Evolutionary conservation across 2,888 invertebrate genomes (phyloP), one percentile per base, ranked within the genome.

Genomic region (Drosophila nr. perissopoda): DNA sequence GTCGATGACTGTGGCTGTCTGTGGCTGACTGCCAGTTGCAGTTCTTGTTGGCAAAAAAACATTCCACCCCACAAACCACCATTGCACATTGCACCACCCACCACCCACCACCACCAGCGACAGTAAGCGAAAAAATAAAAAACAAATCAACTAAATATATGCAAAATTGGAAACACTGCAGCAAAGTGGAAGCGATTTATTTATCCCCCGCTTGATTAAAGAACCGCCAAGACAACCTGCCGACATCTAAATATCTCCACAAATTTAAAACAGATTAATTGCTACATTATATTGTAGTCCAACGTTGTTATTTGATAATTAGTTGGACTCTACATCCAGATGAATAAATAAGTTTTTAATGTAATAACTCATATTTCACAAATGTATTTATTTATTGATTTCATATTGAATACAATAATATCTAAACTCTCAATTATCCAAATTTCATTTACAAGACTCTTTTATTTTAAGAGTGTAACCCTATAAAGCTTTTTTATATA

Each of bases 1-100:
- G 61, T 69, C 64, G 62, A 59, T 78, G 64, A 38, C 18, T 51
- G 63, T 52, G 42, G 54, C 66, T 79, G 82, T 73, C 81, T 54
- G 27, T 54, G 54, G 25, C 36, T 54, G 25, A 36, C 25, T 36
- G 54, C 54, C 54, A 54, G 29, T 45, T 27, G 7, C 53, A 38
- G 7, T 38, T 38, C 4, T 67, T 62, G 60, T 61, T 63, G 31
- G 52, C 60, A 27, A 56, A 62, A 51, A 54, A n/a, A n/a, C 34
- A 34, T n/a, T 25, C 10, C 11, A 18, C 4, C 36, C 31, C 48
- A 29, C 25, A 25, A 45, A 4, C 33, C 33, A 52, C 54, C 54
- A 36, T 13, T 21, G 13, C 45, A 11, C 54, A 36, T 13, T 21
- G 13, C 45, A 11, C 7, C n/a, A 13, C 4, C 38, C 18, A 1